A percentile compares a stretch with the other conserved stretches of the same genome.
phyloP scores from a whole-genome alignment of 2,113 vertebrate genomes.

The Antennarius striatus region DNA sequence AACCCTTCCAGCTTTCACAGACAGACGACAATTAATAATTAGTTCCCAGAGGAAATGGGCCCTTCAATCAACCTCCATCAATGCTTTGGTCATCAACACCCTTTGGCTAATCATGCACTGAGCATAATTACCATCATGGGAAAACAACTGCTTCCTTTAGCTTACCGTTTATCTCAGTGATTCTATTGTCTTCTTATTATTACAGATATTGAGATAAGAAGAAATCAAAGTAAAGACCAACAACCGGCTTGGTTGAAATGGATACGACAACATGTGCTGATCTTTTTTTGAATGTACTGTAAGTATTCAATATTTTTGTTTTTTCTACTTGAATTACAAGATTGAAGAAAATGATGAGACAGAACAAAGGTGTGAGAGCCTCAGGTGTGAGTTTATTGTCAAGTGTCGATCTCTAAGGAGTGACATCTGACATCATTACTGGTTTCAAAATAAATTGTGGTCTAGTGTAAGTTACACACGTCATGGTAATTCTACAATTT shows the following conservation, averaged over 20 bases:
- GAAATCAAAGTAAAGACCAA: not conserved
- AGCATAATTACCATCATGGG: conserved; percentile 51
- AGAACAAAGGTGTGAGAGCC: not conserved
- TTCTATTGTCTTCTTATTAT: not conserved
- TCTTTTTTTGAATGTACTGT: no score
- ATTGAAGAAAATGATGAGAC: not conserved
- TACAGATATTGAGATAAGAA: not conserved
- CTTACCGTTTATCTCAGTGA: conserved; percentile 18
- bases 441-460: no score
- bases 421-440: no score
- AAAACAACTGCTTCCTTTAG: conserved; percentile 43
- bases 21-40: conserved; percentile 61
- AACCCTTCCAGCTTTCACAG: conserved; percentile 33
- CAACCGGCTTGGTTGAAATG: no score
- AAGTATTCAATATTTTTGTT: no score
- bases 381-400: no score
- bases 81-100: conserved; percentile 25
- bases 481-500: no score
- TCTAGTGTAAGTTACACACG: no score
- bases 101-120: conserved; percentile 45
- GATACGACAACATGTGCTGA: no score
- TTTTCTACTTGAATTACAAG: not conserved
- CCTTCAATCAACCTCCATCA: conserved; percentile 58
- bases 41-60: conserved; percentile 55
- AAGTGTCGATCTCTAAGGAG: no score